Base-by-base conservation (phyloP, 2,888 invertebrate species). In the Cosmopolites sordidus region DNA sequence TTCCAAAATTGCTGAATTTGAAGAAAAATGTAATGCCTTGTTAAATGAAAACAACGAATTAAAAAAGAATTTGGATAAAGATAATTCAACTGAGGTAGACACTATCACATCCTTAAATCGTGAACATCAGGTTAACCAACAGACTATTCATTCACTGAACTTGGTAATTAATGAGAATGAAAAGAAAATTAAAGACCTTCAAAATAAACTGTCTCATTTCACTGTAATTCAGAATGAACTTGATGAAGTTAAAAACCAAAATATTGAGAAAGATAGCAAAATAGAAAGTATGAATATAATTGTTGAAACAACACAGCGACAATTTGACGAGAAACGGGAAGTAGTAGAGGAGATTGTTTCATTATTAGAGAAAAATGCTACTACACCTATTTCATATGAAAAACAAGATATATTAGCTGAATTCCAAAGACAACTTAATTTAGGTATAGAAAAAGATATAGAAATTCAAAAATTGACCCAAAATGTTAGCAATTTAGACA, bases 1-100 rank as follows among this genome's bases (percentile, higher is more conserved):
- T 43, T 42, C 48, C 39, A 79, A 83, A 70, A 70, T 84, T 22
- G 72, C 65, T 60, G 74, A 75, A 58, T 69, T 78, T 40, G 79
- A 79, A 64, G 71, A 64, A 58, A 72, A 71, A 60, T 71, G 68
- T 54, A 73, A 72, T 49, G 64, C 64, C 14, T 56, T 75, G 16
- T 67, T 71, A 4, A 71, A 70, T 52, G 73, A 74, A 62, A 75
- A 74, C 59, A 71, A 71, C 53, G 73, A 73, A 60, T 60, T 75
- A 45, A 63, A 73, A 30, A 71, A 68, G 54, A 73, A 73, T 56
- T 72, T 74, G 1, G 71, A 74, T 57, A 67, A 70, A 1, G 73
- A 74, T 58, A 72, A 73, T 40, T 62, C 69, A 51, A 70, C 70
- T 51, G 73, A 73, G 61, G 69, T 73, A 6, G 72, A 73, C 58